phyloP scores from a whole-genome alignment of 2,113 vertebrate genomes.

The Ramphastos sulfuratus region DNA sequence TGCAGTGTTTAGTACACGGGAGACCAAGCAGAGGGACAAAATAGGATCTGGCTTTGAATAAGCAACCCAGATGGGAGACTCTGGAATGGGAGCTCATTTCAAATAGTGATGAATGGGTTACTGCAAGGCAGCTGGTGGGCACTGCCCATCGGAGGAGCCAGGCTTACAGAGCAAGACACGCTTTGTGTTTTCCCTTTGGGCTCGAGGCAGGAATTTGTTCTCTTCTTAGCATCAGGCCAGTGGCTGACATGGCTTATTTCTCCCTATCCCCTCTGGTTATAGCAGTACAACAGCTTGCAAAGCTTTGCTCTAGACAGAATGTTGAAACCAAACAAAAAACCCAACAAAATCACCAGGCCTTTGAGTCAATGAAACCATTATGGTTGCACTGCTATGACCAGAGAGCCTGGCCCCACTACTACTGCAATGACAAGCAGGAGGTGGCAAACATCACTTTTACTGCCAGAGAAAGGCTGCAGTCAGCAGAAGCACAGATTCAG shows the following conservation, averaged over 20 bases:
- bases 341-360: neutral
- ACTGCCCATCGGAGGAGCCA: accelerated
- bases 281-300: neutral
- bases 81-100: neutral
- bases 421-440: neutral
- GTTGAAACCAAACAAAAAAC: neutral
- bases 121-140: neutral
- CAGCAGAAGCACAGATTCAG: neutral
- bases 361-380: neutral
- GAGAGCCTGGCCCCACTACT: neutral
- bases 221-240: neutral
- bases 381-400: accelerated
- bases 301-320: neutral
- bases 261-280: neutral
- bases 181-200: neutral
- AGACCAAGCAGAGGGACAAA: neutral
- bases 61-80: neutral
- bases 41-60: neutral
- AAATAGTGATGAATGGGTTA: neutral
- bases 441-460: neutral
- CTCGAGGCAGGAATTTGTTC: neutral
- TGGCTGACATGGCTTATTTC: neutral
- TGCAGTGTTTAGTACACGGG: neutral
- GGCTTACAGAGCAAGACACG: neutral
- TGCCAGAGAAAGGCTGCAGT: neutral